These are phyloP conservation scores for Clarias macrocephalus DNA, from an alignment of 2,113 vertebrate genomes.

Conservation along the genomic window DNA sequence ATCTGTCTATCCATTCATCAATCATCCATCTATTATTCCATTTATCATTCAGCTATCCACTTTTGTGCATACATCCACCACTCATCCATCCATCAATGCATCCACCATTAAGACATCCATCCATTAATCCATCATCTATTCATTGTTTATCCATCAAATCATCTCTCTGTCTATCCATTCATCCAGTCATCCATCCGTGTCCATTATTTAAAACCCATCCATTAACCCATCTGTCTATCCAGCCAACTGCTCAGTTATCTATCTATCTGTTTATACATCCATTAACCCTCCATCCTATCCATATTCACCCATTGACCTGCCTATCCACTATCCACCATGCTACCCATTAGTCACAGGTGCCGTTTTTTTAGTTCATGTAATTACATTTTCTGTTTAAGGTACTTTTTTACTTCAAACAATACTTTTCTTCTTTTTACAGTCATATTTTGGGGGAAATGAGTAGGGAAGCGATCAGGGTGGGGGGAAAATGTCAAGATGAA, in stretches of 20 bases:
- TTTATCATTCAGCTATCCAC: neutral
- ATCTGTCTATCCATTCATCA: neutral
- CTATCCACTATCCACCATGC: neutral
- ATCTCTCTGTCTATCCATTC: neutral
- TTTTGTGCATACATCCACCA: no score
- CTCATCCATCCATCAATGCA: neutral
- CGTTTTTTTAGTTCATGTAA: neutral
- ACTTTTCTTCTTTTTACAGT: neutral
- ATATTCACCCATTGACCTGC: neutral
- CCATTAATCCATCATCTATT: neutral
- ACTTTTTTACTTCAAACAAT: neutral
- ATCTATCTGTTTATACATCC: neutral
- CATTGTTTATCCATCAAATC: neutral
- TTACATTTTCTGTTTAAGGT: neutral
- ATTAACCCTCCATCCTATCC: no score
- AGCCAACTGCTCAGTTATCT: neutral
- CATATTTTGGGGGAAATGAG: neutral
- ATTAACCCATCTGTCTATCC: neutral
- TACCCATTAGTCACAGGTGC: no score
- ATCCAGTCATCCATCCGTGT: neutral
- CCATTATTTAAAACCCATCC: no score
- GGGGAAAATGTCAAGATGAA: neutral
- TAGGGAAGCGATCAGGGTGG: neutral
- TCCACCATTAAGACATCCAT: neutral
- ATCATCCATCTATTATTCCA: neutral